Percentiles rank a stretch among this genome's conserved stretches.
Evolutionary conservation across 2,797 vertebrate genomes (phyloP).

Genomic region (Mus caroli): DNA sequence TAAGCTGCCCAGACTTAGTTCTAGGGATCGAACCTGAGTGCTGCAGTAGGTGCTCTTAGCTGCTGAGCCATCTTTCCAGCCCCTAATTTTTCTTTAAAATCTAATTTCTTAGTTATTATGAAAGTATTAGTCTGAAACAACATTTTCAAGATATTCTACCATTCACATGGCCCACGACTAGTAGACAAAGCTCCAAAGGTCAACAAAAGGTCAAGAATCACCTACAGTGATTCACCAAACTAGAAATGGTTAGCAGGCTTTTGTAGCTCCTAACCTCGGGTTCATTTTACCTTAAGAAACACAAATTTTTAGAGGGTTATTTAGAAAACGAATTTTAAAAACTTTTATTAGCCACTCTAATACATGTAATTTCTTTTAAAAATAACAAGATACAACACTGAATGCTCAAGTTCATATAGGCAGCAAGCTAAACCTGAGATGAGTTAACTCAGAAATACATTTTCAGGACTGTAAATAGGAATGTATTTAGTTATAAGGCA

Average conservation of each 20-base stretch:
- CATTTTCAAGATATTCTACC: conserved; percentile 30
- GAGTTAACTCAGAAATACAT: background rate
- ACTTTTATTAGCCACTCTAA: background rate
- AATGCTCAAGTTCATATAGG: background rate
- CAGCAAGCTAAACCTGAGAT: conserved; percentile 16
- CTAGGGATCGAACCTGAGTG: too few relatives aligned
- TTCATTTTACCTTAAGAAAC: background rate
- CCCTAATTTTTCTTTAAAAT: background rate
- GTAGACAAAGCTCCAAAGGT: background rate
- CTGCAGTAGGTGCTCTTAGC: background rate
- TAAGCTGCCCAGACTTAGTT: background rate
- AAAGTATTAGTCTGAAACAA: background rate
- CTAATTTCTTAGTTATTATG: background rate
- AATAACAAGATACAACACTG: background rate
- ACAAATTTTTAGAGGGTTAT: background rate
- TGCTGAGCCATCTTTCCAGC: background rate
- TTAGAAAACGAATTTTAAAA: background rate
- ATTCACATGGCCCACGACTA: background rate
- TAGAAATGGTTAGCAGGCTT: background rate
- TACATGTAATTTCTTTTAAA: conserved; percentile 39
- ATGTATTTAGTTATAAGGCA: background rate
- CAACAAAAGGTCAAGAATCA: background rate
- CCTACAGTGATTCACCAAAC: background rate
- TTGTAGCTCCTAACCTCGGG: background rate
- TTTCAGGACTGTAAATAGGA: background rate